Percentiles rank a stretch among this genome's conserved stretches.
phyloP scores from a whole-genome alignment of 2,888 invertebrate species.

The Balanococcus diminutus region DNA sequence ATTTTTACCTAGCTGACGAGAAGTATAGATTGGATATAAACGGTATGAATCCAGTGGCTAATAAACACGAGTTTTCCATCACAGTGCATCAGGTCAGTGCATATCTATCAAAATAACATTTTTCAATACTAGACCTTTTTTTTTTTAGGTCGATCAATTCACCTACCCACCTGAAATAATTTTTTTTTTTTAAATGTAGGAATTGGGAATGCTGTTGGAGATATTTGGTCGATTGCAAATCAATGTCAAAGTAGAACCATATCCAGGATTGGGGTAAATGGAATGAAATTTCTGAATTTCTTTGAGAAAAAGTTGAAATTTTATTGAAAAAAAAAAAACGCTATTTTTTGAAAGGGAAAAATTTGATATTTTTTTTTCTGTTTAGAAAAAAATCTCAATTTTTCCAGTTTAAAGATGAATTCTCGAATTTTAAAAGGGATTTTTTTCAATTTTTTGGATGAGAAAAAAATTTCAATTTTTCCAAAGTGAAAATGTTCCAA shows the following conservation, averaged over 20 bases:
- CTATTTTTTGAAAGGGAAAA: too few species aligned
- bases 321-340: too few species aligned
- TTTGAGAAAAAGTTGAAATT: too few species aligned
- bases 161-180: neutral
- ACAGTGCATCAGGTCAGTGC: conserved; percentile 74
- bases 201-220: neutral
- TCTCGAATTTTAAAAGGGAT: too few species aligned
- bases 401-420: too few species aligned
- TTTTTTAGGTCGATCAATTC: too few species aligned
- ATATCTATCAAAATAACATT: neutral
- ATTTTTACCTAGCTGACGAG: conserved; percentile 62
- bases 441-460: too few species aligned
- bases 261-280: conserved; percentile 61
- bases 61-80: conserved; percentile 62
- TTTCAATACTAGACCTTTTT: neutral
- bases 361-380: too few species aligned
- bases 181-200: neutral
- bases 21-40: conserved; percentile 60
- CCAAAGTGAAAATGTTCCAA: too few species aligned
- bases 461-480: too few species aligned
- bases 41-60: conserved; percentile 62
- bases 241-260: conserved; percentile 68
- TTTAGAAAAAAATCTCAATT: too few species aligned
- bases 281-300: too few species aligned
- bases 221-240: conserved; percentile 74